Percentiles rank a stretch among this genome's conserved stretches.
These are phyloP conservation scores for Potorous gilbertii DNA, from an alignment of 2,797 vertebrate genomes.

Conservation along the genomic window DNA sequence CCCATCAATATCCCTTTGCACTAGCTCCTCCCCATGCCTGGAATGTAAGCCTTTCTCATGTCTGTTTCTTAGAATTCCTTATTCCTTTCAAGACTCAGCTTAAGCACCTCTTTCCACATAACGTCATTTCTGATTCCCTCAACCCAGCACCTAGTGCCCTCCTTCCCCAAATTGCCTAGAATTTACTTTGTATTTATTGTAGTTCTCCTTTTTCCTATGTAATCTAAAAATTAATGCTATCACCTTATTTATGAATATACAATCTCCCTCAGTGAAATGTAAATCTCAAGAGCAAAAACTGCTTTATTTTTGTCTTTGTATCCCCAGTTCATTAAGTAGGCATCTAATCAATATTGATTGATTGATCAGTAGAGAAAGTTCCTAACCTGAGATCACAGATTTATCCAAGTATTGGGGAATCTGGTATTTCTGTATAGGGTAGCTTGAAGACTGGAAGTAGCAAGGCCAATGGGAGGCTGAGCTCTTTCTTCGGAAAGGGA, in stretches of 20 bases:
- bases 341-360: not conserved
- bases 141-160: too few species aligned
- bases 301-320: not conserved
- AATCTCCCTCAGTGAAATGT: not conserved
- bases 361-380: not conserved
- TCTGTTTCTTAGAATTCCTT: too few species aligned
- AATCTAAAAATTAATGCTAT: not conserved
- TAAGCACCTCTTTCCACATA: too few species aligned
- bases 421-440: not conserved
- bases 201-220: not conserved
- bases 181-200: not conserved
- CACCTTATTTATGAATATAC: not conserved
- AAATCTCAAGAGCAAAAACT: not conserved
- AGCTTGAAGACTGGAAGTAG: not conserved
- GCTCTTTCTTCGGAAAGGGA: not conserved
- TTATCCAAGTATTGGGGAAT: not conserved
- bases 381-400: not conserved
- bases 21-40: too few species aligned
- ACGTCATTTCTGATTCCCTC: too few species aligned
- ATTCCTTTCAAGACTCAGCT: too few species aligned
- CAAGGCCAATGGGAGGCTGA: not conserved
- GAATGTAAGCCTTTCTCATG: too few species aligned
- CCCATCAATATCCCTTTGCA: too few species aligned
- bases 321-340: not conserved
- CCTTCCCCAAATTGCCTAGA: not conserved